These are phyloP conservation scores for Ptychadena robeensis DNA, from an alignment of 2,797 vertebrate species.

Conservation along the genomic window DNA sequence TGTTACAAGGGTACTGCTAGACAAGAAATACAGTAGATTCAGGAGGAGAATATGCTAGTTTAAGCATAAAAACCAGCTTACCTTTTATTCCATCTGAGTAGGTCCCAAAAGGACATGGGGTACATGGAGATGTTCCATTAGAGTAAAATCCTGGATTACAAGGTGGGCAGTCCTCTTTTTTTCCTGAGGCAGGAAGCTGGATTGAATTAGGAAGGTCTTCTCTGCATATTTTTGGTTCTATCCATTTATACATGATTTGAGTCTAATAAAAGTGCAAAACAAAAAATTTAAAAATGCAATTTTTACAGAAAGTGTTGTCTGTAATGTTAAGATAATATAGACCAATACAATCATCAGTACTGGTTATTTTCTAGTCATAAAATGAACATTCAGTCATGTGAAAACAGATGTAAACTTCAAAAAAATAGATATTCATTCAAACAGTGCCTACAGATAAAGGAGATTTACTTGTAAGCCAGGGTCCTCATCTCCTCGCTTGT, in stretches of 20 bases:
- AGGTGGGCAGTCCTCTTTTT: constrained; percentile 90
- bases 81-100: constrained; percentile 87
- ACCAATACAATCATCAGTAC: too few relatives aligned
- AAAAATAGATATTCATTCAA: too few relatives aligned
- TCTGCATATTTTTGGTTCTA: constrained; percentile 92
- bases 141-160: constrained; percentile 97
- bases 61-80: constrained; percentile 63
- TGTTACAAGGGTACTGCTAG: too few relatives aligned
- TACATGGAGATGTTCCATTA: constrained; percentile 88
- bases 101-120: constrained; percentile 85
- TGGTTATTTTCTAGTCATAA: too few relatives aligned
- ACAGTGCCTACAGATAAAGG: too few relatives aligned
- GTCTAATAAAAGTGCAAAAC: constrained; percentile 76
- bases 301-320: neutral
- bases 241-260: constrained; percentile 92
- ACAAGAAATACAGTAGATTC: too few relatives aligned
- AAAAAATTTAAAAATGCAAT: neutral
- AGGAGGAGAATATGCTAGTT: too few relatives aligned
- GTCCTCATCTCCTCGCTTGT: too few relatives aligned
- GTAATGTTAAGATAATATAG: neutral
- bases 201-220: constrained; percentile 81
- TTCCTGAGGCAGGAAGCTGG: constrained; percentile 85
- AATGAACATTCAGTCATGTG: too few relatives aligned
- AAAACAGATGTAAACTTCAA: too few relatives aligned
- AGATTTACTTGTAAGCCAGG: too few relatives aligned